A percentile compares a stretch with the other conserved stretches of the same genome.
phyloP scores from a whole-genome alignment of 2,888 invertebrate genomes.

The Aspidapion aeneum region DNA sequence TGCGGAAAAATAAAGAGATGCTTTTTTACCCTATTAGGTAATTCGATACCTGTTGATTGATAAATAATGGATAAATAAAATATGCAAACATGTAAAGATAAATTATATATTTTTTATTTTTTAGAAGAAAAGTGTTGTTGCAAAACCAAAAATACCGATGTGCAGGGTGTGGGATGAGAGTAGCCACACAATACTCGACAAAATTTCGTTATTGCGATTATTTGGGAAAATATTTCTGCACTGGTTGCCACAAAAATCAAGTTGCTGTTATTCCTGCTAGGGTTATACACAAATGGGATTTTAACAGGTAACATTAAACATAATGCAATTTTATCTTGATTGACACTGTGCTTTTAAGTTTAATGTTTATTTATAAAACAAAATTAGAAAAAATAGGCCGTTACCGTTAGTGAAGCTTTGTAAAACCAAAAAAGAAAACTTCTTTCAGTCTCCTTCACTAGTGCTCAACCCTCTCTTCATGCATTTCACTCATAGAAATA shows the following conservation, averaged over 20 bases:
- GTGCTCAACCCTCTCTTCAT: no score
- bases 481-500: no score
- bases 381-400: no score
- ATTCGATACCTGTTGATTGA: no score
- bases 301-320: conserved; percentile 53
- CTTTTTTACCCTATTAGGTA: no score
- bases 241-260: conserved; percentile 80
- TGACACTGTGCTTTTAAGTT: neutral
- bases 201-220: conserved; percentile 81
- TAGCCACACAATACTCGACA: conserved; percentile 66
- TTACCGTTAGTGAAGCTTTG: no score
- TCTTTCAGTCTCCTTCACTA: no score
- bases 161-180: conserved; percentile 81
- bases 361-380: neutral
- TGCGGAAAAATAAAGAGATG: no score
- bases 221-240: conserved; percentile 80
- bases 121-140: conserved; percentile 61
- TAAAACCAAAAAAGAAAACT: no score
- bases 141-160: conserved; percentile 74
- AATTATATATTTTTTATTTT: conserved; percentile 20
- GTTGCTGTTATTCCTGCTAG: conserved; percentile 67
- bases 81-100: no score
- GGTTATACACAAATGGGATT: conserved; percentile 63
- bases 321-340: neutral
- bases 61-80: no score